These are phyloP conservation scores for Romanomermis culicivorax DNA, from an alignment of 2,888 invertebrate species.

Conservation along the genomic window DNA sequence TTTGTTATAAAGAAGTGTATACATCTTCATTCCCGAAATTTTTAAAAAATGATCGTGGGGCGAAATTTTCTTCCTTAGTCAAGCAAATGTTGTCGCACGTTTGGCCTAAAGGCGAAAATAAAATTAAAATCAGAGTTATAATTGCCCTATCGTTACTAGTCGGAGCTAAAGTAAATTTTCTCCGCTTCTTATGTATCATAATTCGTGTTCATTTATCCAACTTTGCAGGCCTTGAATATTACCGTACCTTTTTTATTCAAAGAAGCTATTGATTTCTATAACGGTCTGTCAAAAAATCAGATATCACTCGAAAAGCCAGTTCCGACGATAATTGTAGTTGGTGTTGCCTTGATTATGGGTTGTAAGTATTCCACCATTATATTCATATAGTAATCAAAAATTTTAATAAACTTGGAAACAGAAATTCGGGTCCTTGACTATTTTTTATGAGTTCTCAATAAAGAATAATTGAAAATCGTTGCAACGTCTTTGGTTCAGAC, in stretches of 20 bases:
- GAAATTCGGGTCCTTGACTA: too few species aligned
- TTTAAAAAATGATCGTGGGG: neutral
- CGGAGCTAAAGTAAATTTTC: constrained; percentile 32
- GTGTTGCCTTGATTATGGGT: constrained; percentile 16
- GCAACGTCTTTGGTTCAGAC: neutral
- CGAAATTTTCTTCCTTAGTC: constrained; percentile 40
- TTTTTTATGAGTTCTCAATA: neutral
- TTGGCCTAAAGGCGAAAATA: constrained; percentile 73
- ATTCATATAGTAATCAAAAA: neutral
- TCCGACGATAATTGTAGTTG: constrained; percentile 19
- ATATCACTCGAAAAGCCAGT: constrained; percentile 17
- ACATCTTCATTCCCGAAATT: neutral
- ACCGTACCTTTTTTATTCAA: constrained; percentile 88
- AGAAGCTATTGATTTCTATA: constrained; percentile 67
- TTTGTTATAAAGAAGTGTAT: too few species aligned
- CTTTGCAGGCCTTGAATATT: constrained; percentile 52
- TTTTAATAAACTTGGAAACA: neutral
- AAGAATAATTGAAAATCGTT: neutral
- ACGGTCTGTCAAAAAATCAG: constrained; percentile 32
- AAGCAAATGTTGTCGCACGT: constrained; percentile 70
- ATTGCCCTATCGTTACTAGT: constrained; percentile 41
- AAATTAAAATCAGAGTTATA: constrained; percentile 54
- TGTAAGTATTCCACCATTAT: constrained; percentile 6
- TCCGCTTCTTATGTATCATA: neutral
- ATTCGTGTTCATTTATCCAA: neutral